phyloP scores from a whole-genome alignment of 1,140 invertebrate species.

The Diuraphis noxia region DNA sequence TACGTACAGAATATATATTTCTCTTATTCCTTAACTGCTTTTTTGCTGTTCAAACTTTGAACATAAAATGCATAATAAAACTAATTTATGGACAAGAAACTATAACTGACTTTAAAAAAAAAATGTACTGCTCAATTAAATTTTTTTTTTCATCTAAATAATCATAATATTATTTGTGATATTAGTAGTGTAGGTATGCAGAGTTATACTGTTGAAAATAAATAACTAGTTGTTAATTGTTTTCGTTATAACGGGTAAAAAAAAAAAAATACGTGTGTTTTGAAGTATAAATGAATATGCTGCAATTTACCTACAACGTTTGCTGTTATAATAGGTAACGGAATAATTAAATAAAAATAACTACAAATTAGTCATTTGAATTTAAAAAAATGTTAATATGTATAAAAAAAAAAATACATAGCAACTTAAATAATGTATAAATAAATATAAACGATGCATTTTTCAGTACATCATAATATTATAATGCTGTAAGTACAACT shows the following conservation, averaged over 20 bases:
- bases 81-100: slow-evolving; percentile 35
- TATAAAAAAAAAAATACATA: neutral
- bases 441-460: neutral
- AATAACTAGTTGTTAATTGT: neutral
- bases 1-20: slow-evolving; percentile 9
- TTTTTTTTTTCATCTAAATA: neutral
- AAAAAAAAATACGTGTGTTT: neutral
- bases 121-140: neutral
- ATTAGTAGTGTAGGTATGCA: neutral
- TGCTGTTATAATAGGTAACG: neutral
- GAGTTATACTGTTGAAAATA: neutral
- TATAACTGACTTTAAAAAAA: slow-evolving; percentile 6
- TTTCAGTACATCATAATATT: neutral
- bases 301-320: neutral
- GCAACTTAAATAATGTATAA: neutral
- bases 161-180: neutral
- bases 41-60: slow-evolving; percentile 22
- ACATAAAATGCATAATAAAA: slow-evolving; percentile 38
- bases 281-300: neutral
- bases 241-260: neutral
- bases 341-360: neutral
- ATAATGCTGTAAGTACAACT: neutral
- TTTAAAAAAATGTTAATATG: neutral
- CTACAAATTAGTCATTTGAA: neutral
- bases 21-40: slow-evolving; percentile 28